These are phyloP conservation scores for Turdus rufiventris DNA, from an alignment of 2,113 vertebrate genomes.

Conservation along the genomic window DNA sequence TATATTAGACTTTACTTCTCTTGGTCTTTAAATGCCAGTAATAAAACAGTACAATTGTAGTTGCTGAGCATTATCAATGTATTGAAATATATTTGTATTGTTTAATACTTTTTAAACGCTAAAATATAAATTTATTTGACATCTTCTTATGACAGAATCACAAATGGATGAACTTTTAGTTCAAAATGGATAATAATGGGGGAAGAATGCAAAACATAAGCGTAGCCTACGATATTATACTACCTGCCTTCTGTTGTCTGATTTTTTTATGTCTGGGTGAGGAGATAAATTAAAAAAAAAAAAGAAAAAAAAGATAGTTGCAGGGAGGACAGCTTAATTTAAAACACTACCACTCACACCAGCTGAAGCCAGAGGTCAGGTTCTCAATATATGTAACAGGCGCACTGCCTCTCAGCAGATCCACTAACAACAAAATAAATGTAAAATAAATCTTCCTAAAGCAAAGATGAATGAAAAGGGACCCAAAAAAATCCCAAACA, in stretches of 20 bases:
- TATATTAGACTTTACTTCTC: not conserved
- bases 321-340: slow-evolving; percentile 58
- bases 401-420: not conserved
- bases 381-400: slow-evolving; percentile 43
- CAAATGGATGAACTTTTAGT: slow-evolving; percentile 46
- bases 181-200: slow-evolving; percentile 53
- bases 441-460: slow-evolving; percentile 13
- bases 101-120: slow-evolving; percentile 35
- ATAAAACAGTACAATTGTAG: not conserved
- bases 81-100: slow-evolving; percentile 5
- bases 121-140: not conserved
- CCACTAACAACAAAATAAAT: slow-evolving; percentile 46
- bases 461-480: slow-evolving; percentile 2
- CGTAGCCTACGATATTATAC: slow-evolving; percentile 52
- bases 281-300: slow-evolving; percentile 19
- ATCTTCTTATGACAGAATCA: not conserved
- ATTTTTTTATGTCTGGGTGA: slow-evolving; percentile 61
- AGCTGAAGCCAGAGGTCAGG: slow-evolving; percentile 22
- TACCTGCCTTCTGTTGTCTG: slow-evolving; percentile 47
- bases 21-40: slow-evolving; percentile 20
- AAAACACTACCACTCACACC: slow-evolving; percentile 46
- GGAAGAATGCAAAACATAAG: slow-evolving; percentile 50
- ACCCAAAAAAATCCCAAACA: not conserved
- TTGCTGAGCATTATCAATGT: slow-evolving; percentile 16
- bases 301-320: slow-evolving; percentile 12